These are phyloP conservation scores for Neodiprion fabricii DNA, from an alignment of 1,140 invertebrate genomes.

Conservation along the genomic window DNA sequence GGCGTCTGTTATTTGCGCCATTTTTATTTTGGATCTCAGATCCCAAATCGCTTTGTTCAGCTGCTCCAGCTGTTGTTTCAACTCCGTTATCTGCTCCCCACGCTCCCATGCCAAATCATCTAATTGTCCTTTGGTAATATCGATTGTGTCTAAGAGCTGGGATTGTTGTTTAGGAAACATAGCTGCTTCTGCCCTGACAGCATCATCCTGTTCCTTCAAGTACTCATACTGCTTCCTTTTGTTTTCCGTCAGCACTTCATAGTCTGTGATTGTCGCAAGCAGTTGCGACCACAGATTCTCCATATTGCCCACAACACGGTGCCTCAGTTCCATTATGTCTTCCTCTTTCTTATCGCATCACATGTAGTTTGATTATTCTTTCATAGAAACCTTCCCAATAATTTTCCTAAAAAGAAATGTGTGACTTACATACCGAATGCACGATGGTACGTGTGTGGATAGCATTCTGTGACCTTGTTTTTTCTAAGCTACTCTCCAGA, in stretches of 20 bases:
- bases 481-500: conserved; percentile 36
- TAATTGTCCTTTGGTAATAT: conserved; percentile 41
- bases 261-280: conserved; percentile 41
- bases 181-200: conserved; percentile 30
- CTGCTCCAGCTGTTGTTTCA: conserved; percentile 35
- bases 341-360: conserved; percentile 39
- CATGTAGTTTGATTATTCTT: too few relatives aligned
- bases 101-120: conserved; percentile 34
- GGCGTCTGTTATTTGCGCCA: conserved; percentile 37
- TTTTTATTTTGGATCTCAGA: conserved; percentile 41
- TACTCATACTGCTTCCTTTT: conserved; percentile 56
- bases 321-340: conserved; percentile 33
- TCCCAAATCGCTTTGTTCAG: conserved; percentile 37
- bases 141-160: conserved; percentile 39
- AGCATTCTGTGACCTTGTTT: conserved; percentile 45
- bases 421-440: conserved; percentile 42
- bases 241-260: conserved; percentile 42
- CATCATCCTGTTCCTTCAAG: conserved; percentile 51
- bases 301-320: conserved; percentile 35
- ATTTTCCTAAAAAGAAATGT: too few relatives aligned
- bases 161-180: conserved; percentile 42
- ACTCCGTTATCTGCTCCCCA: conserved; percentile 35
- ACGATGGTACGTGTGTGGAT: conserved; percentile 43
- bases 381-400: too few relatives aligned
- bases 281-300: conserved; percentile 43